These are phyloP conservation scores for Epiblema foenella DNA, from an alignment of 2,888 invertebrate genomes.

Conservation along the genomic window DNA sequence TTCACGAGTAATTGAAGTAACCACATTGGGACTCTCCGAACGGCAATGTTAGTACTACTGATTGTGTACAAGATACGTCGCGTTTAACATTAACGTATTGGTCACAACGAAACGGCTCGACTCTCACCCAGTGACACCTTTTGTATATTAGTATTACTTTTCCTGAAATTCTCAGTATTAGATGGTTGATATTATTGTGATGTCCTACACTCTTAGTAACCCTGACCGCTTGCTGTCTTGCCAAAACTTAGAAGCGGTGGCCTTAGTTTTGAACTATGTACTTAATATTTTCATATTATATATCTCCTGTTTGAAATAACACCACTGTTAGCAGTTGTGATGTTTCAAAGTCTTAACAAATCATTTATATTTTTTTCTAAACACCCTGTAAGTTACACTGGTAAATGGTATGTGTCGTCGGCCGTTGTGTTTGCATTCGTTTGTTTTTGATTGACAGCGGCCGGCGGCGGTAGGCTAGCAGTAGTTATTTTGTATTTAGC, in stretches of 20 bases:
- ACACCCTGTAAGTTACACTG: slow-evolving; percentile 69
- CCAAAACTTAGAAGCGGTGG: slow-evolving; percentile 65
- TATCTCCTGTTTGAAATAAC: slow-evolving; percentile 46
- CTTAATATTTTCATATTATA: slow-evolving; percentile 71
- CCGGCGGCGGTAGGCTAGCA: slow-evolving; percentile 65
- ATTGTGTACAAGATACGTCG: neutral
- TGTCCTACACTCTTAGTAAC: slow-evolving; percentile 59
- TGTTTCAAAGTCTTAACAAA: slow-evolving; percentile 47
- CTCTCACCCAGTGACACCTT: slow-evolving; percentile 69
- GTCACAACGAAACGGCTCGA: slow-evolving; percentile 46
- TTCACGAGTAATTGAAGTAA: neutral
- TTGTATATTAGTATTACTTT: slow-evolving; percentile 80
- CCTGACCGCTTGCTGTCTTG: slow-evolving; percentile 71
- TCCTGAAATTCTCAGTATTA: slow-evolving; percentile 77
- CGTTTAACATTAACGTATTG: slow-evolving; percentile 38
- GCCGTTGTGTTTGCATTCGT: slow-evolving; percentile 51
- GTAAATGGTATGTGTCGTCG: slow-evolving; percentile 63
- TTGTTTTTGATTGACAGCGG: slow-evolving; percentile 53
- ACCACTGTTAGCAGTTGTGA: slow-evolving; percentile 23
- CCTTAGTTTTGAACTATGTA: slow-evolving; percentile 61
- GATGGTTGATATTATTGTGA: slow-evolving; percentile 77
- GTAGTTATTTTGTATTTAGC: slow-evolving; percentile 74
- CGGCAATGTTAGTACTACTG: neutral
- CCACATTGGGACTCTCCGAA: neutral
- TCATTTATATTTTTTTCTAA: slow-evolving; percentile 60